Evolutionary conservation across 2,797 vertebrate genomes (phyloP).

Genomic region (Pelodytes ibericus): DNA sequence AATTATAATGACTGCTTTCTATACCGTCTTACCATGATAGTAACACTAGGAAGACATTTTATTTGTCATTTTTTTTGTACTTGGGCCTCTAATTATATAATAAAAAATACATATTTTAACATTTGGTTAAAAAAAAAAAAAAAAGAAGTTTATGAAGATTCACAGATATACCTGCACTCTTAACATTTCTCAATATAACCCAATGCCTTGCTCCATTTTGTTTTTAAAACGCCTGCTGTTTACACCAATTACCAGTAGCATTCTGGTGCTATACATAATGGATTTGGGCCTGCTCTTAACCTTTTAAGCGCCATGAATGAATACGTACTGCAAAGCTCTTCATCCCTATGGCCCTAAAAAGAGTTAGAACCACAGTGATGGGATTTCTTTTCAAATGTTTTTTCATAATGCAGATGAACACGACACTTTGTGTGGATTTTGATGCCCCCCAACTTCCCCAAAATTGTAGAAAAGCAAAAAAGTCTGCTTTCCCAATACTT

Average conservation of each 20-base stretch:
- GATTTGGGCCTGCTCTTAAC: not conserved
- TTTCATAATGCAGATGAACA: constrained; percentile 14
- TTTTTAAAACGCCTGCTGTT: not conserved
- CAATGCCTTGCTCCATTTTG: not conserved
- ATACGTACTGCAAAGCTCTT: not conserved
- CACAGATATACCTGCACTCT: not conserved
- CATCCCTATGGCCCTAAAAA: not conserved
- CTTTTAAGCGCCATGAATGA: not conserved
- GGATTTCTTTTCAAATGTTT: not conserved
- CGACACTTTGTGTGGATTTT: not conserved
- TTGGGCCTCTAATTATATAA: constrained; percentile 14
- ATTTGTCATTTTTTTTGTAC: constrained; percentile 25
- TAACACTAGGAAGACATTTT: not conserved
- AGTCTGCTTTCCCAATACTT: constrained; percentile 42
- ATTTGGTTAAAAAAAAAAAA: not conserved
- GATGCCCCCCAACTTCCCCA: not conserved
- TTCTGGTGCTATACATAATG: not conserved
- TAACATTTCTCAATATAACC: not conserved
- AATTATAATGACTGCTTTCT: not conserved
- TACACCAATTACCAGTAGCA: not conserved
- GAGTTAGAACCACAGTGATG: not conserved
- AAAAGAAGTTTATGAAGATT: not conserved
- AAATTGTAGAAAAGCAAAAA: not conserved
- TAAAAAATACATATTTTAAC: not conserved
- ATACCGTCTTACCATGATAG: constrained; percentile 10